Percentiles rank a stretch among this genome's conserved stretches.
Conservation (phyloP, 2,888 invertebrate genomes). For the Pecten maximus region DNA sequence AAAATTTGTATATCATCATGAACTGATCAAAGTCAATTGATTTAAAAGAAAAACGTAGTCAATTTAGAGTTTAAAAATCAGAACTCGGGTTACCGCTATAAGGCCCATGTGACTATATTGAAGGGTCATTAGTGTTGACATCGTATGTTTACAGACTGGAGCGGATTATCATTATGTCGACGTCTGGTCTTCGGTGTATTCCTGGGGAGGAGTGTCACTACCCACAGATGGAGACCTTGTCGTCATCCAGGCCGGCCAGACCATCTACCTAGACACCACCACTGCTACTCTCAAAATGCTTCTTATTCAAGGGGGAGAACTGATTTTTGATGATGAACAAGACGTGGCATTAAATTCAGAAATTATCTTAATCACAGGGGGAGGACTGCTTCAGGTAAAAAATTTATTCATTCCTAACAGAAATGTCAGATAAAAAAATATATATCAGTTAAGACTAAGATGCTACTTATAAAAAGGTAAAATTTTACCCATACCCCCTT, state of each 20-base stretch:
- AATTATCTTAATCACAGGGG: conserved; percentile 76
- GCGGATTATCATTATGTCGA: conserved; percentile 72
- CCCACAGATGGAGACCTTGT: conserved; percentile 73
- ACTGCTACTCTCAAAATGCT: conserved; percentile 73
- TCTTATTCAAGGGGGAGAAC: conserved; percentile 73
- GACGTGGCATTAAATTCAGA: conserved; percentile 74
- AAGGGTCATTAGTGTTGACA: background rate
- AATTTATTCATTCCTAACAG: no score
- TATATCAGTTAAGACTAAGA: no score
- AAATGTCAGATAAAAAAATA: no score
- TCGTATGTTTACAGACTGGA: background rate
- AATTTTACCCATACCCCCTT: no score
- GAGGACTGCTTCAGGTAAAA: conserved; percentile 75
- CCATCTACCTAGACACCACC: conserved; percentile 69
- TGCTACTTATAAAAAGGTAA: no score
- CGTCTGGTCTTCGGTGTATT: conserved; percentile 70
- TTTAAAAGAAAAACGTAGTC: no score
- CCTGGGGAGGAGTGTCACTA: conserved; percentile 69
- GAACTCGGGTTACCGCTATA: no score
- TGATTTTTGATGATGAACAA: conserved; percentile 77
- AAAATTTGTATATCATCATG: no score
- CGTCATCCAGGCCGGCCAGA: conserved; percentile 69
- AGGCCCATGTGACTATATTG: no score
- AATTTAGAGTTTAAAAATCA: no score
- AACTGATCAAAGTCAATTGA: no score